Percentiles rank a stretch among this genome's conserved stretches.
Conservation (phyloP, 2,113 vertebrate species). For the Limanda limanda region DNA sequence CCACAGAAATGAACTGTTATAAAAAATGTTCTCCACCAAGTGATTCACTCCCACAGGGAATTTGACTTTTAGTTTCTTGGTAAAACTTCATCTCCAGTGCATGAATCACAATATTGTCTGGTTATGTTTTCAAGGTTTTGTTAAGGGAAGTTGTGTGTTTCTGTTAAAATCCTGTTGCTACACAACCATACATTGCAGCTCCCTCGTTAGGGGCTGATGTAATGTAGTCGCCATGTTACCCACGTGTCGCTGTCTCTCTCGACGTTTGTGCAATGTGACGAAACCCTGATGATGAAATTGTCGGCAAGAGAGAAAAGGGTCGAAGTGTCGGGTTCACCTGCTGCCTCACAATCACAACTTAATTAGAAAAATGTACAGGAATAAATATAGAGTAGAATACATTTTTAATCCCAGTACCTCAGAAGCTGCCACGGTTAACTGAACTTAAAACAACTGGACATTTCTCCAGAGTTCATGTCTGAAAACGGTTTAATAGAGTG, state of each 20-base stretch:
- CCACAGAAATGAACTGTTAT: too few relatives aligned
- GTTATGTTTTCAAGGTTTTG: not conserved
- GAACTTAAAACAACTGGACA: too few relatives aligned
- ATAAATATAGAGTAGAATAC: not conserved
- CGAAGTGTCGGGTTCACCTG: too few relatives aligned
- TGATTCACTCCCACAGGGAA: too few relatives aligned
- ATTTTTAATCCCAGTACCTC: too few relatives aligned
- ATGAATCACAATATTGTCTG: not conserved
- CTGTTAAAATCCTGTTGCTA: not conserved
- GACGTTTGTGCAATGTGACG: slow-evolving; percentile 36
- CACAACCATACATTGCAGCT: not conserved
- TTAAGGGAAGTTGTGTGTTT: not conserved
- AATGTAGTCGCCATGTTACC: slow-evolving; percentile 50
- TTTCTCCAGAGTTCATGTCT: too few relatives aligned
- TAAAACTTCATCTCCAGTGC: too few relatives aligned
- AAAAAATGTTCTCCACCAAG: too few relatives aligned
- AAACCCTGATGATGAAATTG: slow-evolving; percentile 65
- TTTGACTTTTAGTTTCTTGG: too few relatives aligned
- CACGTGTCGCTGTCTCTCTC: not conserved
- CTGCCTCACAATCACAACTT: slow-evolving; percentile 46
- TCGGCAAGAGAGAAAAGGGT: slow-evolving; percentile 26
- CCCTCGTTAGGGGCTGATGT: slow-evolving; percentile 49
- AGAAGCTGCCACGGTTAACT: too few relatives aligned
- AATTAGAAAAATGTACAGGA: not conserved
- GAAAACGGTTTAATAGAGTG: too few relatives aligned